Conservation (phyloP, 2,797 vertebrate genomes). For the Lates japonicus region DNA sequence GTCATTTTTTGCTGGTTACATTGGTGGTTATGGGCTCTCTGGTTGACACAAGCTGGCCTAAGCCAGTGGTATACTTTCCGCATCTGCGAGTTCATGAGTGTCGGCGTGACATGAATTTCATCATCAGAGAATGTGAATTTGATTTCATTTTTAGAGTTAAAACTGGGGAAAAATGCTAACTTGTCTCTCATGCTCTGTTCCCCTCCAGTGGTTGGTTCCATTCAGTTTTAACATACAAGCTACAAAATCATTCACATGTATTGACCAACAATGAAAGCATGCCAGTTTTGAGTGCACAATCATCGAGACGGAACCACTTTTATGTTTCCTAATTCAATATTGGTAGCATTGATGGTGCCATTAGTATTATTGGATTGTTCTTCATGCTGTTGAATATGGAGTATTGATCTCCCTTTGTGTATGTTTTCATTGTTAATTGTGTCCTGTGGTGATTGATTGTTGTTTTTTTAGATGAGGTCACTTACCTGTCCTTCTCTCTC, state of each 20-base stretch:
- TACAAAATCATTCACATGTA: constrained; percentile 7
- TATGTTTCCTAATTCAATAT: constrained; percentile 31
- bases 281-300: constrained; percentile 25
- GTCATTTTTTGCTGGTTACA: no score
- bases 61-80: no score
- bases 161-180: no score
- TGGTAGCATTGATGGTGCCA: constrained; percentile 20
- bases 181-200: neutral
- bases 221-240: neutral
- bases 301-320: constrained; percentile 12
- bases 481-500: neutral
- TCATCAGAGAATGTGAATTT: no score
- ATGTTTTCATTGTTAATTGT: constrained; percentile 55
- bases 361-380: constrained; percentile 56
- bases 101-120: no score
- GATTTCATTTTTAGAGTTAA: no score
- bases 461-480: constrained; percentile 31
- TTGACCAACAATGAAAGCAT: constrained; percentile 19
- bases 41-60: neutral
- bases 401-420: constrained; percentile 47
- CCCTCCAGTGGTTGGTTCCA: neutral
- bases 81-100: no score
- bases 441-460: constrained; percentile 28
- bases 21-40: neutral
- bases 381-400: constrained; percentile 38